A percentile compares a stretch with the other conserved stretches of the same genome.
Evolutionary conservation across 2,888 invertebrate genomes (phyloP).

Genomic region (Cremastobaeus sp.): DNA sequence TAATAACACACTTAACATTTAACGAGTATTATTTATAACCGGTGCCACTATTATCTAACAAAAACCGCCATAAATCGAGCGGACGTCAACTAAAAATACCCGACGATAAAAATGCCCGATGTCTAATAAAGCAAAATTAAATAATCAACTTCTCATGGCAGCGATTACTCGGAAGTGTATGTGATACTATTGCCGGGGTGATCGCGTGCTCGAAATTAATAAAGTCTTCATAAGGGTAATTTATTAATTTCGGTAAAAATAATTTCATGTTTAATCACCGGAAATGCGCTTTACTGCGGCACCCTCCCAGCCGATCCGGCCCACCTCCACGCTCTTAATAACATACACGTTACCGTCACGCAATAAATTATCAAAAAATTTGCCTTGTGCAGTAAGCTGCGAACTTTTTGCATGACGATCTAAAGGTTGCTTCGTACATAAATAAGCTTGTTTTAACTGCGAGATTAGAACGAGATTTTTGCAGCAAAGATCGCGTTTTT

Average conservation of each 20-base stretch:
- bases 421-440: slow-evolving; percentile 5
- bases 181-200: slow-evolving; percentile 12
- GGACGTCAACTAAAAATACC: slow-evolving; percentile 4
- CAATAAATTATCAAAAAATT: slow-evolving; percentile 61
- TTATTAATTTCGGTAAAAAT: slow-evolving; percentile 58
- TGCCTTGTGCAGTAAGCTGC: too few species aligned
- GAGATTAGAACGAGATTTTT: too few species aligned
- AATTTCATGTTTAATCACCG: slow-evolving; percentile 55
- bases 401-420: slow-evolving; percentile 10
- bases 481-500: too few species aligned
- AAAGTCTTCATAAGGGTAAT: slow-evolving; percentile 51
- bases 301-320: slow-evolving; percentile 37
- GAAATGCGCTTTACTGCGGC: slow-evolving; percentile 54
- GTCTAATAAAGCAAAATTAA: slow-evolving; percentile 22
- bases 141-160: slow-evolving; percentile 19
- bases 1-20: slow-evolving; percentile 43
- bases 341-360: slow-evolving; percentile 50
- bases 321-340: slow-evolving; percentile 41
- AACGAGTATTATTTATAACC: slow-evolving; percentile 45
- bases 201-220: slow-evolving; percentile 51
- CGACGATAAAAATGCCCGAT: slow-evolving; percentile 6
- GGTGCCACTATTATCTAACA: slow-evolving; percentile 18
- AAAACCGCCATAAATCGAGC: slow-evolving; percentile 21
- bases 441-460: too few species aligned
- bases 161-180: slow-evolving; percentile 10